Base-by-base conservation (phyloP, 2,888 invertebrate species). In the Chalcosyrphus nemorum region DNA sequence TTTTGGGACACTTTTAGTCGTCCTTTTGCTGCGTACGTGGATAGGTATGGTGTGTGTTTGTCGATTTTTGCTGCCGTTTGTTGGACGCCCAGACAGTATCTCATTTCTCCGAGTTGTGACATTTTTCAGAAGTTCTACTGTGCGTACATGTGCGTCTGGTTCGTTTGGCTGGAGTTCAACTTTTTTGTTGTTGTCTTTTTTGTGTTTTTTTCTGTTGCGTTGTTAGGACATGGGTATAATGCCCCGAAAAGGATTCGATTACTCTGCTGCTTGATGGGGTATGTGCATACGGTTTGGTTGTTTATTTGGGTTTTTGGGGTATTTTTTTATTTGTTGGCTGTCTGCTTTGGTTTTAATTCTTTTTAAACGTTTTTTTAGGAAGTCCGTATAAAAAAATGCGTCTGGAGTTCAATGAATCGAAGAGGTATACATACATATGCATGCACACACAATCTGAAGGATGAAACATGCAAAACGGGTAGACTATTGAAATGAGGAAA, bases 221-320 rank as follows among this genome's bases (percentile, higher is more conserved):
- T 76, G 61, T 68, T 68, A 50, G 59, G 66, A 65, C 72, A 78
- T 70, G 57, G 29, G 29, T 35, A 57, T 59, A 66, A 74, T 74
- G 38, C 70, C 41, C 63, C 54, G 50, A 72, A 78, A 84, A 50
- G 84, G 80, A 80, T 84, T 84, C 80, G 74, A 84, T 84, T 84
- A 78, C 84, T 47, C 19, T 63, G 24, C 9, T 27, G 47, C 9
- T 11, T 11, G 21, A 6, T 11, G 13, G 35, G 27, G 32, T 19
- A 5, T 21, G 57, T 17, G 24, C 15, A 17, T 27, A 0, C 21
- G 15, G 4, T 52, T 50, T 32, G 15, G 17, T 50, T 52, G 32
- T 15, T 68, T 66, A 43, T 76, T 21, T 59, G 19, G 19, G 61
- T 72, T 47, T 50, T 35, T 27, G 17, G 29, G 21, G 47, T 38